Evolutionary conservation across 2,888 invertebrate genomes (phyloP), one percentile per base, ranked within the genome.

Genomic region (Lottia scabra): DNA sequence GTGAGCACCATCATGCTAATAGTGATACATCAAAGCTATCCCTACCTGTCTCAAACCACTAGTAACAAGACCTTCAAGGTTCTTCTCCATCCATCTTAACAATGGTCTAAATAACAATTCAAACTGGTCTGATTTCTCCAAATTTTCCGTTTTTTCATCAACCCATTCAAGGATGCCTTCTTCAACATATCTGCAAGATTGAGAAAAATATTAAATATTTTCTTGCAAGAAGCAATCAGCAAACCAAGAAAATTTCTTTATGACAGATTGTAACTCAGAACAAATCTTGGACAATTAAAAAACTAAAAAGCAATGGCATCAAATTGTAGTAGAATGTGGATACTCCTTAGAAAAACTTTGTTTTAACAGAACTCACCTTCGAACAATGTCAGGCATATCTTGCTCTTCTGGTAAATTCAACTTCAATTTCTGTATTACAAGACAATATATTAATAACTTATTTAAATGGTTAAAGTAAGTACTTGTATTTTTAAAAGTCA

Each of bases 61-160:
- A 64, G 88, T 89, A 71, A 90, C 88, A 23, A 89, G 72, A 3
- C 86, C 84, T 73, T 89, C 87, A 72, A 90, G 75, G 65, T 81
- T 86, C 73, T 81, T 83, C 77, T 90, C 90, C 64, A 90, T 78
- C 90, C 90, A 90, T 66, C 83, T 80, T 12, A 90, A 75, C 73
- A 90, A 89, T 12, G 87, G 88, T 56, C 89, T 81, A 68, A 90
- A 88, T 10, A 85, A 70, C 23, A 88, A 80, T 74, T 87, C 87
- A 16, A 84, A 83, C 69, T 81, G 79, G 4, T 81, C 83, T 15
- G 72, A 68, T 19, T 73, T 70, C 16, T 73, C 71, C 27, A 81
- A 70, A 19, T 80, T 75, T 43, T 80, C 76, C 23, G 77, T 70
- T 56, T 80, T 81, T 44, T 80, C 80, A 15, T 74, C 67, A 8